These are phyloP conservation scores for Sipunculus nudus DNA, from an alignment of 2,888 invertebrate genomes.

Conservation along the genomic window DNA sequence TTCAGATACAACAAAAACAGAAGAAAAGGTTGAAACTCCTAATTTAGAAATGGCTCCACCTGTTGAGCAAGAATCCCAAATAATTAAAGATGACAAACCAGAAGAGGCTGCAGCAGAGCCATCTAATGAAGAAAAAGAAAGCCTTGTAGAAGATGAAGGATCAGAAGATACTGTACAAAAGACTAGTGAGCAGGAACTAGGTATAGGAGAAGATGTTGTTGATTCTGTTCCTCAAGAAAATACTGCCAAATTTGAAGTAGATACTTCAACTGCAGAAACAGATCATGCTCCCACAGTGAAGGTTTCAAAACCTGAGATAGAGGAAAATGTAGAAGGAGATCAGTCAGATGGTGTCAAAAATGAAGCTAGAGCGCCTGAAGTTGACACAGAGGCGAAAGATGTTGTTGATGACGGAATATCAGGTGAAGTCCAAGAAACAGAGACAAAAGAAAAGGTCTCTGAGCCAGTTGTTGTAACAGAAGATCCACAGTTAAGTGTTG, in stretches of 20 bases:
- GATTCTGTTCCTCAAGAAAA: constrained; percentile 2
- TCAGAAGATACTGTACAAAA: background rate
- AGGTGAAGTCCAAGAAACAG: background rate
- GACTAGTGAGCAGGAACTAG: too few species aligned
- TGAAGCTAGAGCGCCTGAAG: background rate
- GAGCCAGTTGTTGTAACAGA: too few species aligned
- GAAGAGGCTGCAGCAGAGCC: constrained; percentile 1
- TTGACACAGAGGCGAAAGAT: background rate
- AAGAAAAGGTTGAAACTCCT: background rate
- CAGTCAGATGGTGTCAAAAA: too few species aligned
- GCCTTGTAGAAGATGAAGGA: background rate
- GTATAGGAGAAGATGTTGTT: too few species aligned
- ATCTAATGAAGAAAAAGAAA: background rate
- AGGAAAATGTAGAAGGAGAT: too few species aligned
- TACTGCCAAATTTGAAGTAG: background rate
- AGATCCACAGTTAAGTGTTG: too few species aligned
- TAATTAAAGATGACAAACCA: background rate
- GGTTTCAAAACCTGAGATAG: too few species aligned
- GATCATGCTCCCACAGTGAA: too few species aligned
- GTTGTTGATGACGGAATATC: background rate
- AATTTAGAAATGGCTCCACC: background rate
- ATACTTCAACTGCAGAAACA: too few species aligned
- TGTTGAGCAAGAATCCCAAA: background rate
- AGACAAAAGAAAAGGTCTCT: constrained; percentile 1
- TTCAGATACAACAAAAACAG: too few species aligned